Evolutionary conservation across 2,888 invertebrate genomes (phyloP).

Genomic region (Cynaeus angustus): DNA sequence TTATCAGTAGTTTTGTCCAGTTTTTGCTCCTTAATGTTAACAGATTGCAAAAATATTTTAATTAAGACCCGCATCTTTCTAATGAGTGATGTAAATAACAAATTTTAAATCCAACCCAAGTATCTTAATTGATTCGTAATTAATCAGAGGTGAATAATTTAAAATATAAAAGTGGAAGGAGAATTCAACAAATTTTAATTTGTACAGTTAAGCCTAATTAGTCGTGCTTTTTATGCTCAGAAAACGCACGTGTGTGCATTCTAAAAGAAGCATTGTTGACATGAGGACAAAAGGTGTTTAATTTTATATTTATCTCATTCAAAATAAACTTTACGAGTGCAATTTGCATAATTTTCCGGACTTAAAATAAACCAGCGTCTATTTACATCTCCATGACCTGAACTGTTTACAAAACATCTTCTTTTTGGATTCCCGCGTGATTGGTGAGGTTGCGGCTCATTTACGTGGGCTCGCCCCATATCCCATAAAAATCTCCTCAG

Average conservation of each 20-base stretch:
- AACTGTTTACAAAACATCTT: background rate
- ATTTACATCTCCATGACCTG: slow-evolving; percentile 1
- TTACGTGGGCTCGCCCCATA: slow-evolving; percentile 10
- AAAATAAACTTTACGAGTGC: slow-evolving; percentile 3
- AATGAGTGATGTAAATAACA: slow-evolving; percentile 8
- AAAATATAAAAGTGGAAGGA: background rate
- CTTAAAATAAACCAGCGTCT: background rate
- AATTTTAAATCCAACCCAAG: background rate
- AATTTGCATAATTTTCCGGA: slow-evolving; percentile 4
- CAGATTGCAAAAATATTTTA: slow-evolving; percentile 5
- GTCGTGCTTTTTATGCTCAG: background rate
- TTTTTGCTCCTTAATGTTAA: background rate
- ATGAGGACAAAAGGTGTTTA: slow-evolving; percentile 1
- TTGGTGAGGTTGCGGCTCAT: background rate
- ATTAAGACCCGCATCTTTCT: background rate
- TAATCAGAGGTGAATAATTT: slow-evolving; percentile 5
- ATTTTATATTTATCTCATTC: slow-evolving; percentile 4
- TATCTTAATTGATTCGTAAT: slow-evolving; percentile 16
- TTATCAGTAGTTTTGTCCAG: background rate
- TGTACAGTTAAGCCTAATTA: background rate
- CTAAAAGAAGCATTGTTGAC: background rate
- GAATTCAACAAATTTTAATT: slow-evolving; percentile 10
- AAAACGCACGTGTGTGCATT: background rate
- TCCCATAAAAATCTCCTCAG: slow-evolving; percentile 10
- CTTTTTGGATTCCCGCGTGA: background rate